These are phyloP conservation scores for Aricia agestis DNA, from an alignment of 1,140 invertebrate genomes.

Conservation along the genomic window DNA sequence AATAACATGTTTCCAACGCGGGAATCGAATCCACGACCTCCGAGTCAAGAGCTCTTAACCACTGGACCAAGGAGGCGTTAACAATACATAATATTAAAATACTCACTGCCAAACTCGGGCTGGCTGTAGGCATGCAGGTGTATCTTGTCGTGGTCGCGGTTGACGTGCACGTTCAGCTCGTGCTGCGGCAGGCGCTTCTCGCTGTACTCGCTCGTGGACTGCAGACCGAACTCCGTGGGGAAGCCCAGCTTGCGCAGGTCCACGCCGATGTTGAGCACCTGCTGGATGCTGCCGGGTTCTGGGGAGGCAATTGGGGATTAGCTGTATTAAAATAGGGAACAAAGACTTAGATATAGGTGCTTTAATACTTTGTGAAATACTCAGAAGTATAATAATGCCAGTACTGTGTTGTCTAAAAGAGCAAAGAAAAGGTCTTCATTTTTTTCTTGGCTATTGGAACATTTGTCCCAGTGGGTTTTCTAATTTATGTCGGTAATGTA, in stretches of 20 bases:
- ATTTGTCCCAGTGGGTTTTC: too few species aligned
- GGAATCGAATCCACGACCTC: too few species aligned
- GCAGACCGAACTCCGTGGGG: conserved; percentile 82
- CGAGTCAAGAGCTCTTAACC: too few species aligned
- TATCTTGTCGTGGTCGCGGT: conserved; percentile 82
- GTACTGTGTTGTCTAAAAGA: too few species aligned
- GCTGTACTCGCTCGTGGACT: conserved; percentile 78
- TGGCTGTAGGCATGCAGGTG: conserved; percentile 80
- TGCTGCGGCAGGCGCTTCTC: conserved; percentile 78
- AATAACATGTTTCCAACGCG: too few species aligned
- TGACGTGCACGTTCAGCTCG: conserved; percentile 81
- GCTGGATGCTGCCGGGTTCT: conserved; percentile 53
- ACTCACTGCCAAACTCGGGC: conserved; percentile 71
- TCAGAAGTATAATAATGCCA: too few species aligned
- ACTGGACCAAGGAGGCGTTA: too few species aligned
- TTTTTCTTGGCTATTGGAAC: too few species aligned
- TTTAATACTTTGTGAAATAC: neutral
- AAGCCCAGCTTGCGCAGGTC: conserved; percentile 84
- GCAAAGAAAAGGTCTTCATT: too few species aligned
- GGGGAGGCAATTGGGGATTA: conserved; percentile 17
- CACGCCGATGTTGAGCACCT: conserved; percentile 62
- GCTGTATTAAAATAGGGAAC: neutral
- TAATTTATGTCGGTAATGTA: too few species aligned
- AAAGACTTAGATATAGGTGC: neutral
- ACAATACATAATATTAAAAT: too few species aligned